phyloP scores from a whole-genome alignment of 2,113 vertebrate genomes.

The Cricetomys ansorgei region DNA sequence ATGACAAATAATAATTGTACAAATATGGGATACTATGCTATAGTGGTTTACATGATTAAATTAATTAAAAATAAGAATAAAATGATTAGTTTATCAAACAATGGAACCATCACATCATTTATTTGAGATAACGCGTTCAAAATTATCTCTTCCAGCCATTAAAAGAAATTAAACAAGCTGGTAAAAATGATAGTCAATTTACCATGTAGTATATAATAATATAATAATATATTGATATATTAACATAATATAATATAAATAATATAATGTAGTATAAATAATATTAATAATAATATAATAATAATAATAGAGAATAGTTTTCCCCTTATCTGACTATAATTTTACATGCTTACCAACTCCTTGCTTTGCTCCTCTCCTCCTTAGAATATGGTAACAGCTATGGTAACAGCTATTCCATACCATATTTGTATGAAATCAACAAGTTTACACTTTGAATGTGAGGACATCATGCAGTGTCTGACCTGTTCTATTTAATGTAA shows the following conservation, averaged over 20 bases:
- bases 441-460: neutral
- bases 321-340: neutral
- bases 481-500: neutral
- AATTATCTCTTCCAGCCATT: neutral
- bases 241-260: too few relatives aligned
- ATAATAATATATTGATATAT: too few relatives aligned
- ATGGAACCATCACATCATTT: neutral
- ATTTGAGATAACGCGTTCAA: neutral
- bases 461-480: neutral
- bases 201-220: neutral
- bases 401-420: neutral
- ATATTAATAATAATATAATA: too few relatives aligned
- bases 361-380: neutral
- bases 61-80: neutral
- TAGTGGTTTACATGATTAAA: neutral
- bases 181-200: neutral
- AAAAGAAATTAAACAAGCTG: neutral
- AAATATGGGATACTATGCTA: neutral
- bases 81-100: neutral
- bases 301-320: neutral
- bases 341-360: neutral
- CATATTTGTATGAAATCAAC: neutral
- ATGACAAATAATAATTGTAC: neutral
- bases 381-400: neutral
- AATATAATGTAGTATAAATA: too few relatives aligned